Evolutionary conservation across 2,888 invertebrate species (phyloP).

Genomic region (Drosophila atroscutellata): DNA sequence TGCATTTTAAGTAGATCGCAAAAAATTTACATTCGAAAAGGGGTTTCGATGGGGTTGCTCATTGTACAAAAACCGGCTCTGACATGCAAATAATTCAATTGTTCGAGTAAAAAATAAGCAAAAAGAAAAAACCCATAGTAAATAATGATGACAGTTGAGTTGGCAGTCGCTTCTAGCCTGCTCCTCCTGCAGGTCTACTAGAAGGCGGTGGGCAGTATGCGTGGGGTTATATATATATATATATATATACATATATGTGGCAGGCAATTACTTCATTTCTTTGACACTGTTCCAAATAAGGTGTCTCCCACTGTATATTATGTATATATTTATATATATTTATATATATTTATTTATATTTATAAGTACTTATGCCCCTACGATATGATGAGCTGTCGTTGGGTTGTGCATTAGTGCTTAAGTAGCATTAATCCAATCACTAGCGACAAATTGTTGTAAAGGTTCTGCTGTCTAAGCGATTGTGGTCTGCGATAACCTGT

Average conservation of each 20-base stretch:
- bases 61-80: conserved; percentile 40
- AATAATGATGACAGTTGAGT: conserved; percentile 11
- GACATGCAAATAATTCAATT: conserved; percentile 44
- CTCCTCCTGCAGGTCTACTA: conserved; percentile 7
- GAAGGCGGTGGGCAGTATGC: not conserved
- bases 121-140: not conserved
- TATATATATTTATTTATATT: not conserved
- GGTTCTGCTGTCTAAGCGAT: conserved; percentile 3
- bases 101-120: conserved; percentile 22
- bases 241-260: not conserved
- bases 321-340: not conserved
- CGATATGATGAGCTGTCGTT: conserved; percentile 5
- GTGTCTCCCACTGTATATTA: too few species aligned
- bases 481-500: conserved; percentile 45
- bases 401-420: conserved; percentile 13
- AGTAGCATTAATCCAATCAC: conserved; percentile 39
- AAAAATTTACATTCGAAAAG: conserved; percentile 39
- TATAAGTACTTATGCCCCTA: not conserved
- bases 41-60: conserved; percentile 26
- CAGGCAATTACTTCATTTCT: too few species aligned
- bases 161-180: not conserved
- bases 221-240: not conserved
- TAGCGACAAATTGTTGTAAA: conserved; percentile 23
- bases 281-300: too few species aligned
- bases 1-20: conserved; percentile 45